Conservation (phyloP, 2,113 vertebrate species). For the Ursus arctos region DNA sequence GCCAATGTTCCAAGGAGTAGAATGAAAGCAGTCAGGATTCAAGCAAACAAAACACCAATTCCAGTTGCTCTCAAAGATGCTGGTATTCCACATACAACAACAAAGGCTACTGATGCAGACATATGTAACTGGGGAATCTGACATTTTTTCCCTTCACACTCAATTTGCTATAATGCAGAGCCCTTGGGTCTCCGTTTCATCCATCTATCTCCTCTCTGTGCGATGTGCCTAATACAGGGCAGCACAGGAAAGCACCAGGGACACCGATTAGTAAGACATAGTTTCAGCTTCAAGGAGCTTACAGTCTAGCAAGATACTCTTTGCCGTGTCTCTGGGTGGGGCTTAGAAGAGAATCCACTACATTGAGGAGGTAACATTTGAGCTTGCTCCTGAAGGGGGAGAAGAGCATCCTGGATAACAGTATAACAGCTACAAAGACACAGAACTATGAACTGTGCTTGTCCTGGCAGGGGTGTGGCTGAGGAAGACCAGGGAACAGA, state of each 20-base stretch:
- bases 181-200: not conserved
- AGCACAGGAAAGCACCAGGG: not conserved
- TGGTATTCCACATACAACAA: not conserved
- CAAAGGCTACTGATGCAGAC: not conserved
- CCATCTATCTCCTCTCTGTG: not conserved
- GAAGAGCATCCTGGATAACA: not conserved
- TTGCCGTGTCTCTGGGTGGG: not conserved
- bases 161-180: not conserved
- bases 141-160: not conserved
- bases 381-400: not conserved
- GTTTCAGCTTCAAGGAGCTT: not conserved
- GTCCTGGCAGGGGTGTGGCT: not conserved
- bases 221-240: not conserved
- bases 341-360: not conserved
- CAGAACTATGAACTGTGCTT: not conserved
- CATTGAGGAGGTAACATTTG: not conserved
- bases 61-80: slow-evolving; percentile 64
- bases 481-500: not conserved
- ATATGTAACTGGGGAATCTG: not conserved
- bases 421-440: not conserved
- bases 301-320: not conserved
- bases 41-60: slow-evolving; percentile 67
- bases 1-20: slow-evolving; percentile 71
- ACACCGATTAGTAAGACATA: not conserved
- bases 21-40: slow-evolving; percentile 66